A percentile compares a stretch with the other conserved stretches of the same genome.
phyloP scores from a whole-genome alignment of 2,797 vertebrate species.

The Artibeus jamaicensis region DNA sequence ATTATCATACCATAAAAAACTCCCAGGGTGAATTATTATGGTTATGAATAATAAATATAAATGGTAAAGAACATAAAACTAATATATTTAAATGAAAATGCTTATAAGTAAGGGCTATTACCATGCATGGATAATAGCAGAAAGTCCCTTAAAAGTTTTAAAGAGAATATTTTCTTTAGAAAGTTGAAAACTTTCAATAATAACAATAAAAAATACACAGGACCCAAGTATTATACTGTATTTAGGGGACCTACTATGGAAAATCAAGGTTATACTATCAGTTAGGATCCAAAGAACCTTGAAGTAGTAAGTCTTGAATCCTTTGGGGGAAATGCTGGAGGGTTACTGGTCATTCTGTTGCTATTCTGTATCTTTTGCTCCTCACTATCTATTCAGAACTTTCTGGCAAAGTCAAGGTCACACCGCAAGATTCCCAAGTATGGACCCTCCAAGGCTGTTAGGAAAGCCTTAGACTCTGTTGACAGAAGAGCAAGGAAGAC shows the following conservation, averaged over 20 bases:
- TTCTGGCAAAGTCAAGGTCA: neutral
- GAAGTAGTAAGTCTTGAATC: neutral
- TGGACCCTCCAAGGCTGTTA: neutral
- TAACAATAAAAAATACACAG: neutral
- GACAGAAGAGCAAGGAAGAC: neutral
- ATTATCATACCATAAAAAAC: neutral
- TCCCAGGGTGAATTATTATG: neutral
- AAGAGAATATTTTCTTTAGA: neutral
- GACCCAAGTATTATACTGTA: neutral
- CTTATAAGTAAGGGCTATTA: neutral
- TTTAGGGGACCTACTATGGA: neutral
- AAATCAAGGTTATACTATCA: neutral
- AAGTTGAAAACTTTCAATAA: slow-evolving; percentile 8
- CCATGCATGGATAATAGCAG: neutral
- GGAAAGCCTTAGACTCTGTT: neutral
- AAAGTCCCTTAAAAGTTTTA: neutral
- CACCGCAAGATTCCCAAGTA: neutral
- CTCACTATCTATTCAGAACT: neutral
- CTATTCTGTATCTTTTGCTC: neutral
- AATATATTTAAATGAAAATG: slow-evolving; percentile 22
- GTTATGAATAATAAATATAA: slow-evolving; percentile 38
- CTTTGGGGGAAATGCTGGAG: neutral
- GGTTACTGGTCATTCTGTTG: no score
- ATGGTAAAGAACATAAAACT: neutral
- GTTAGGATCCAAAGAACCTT: neutral